Percentiles rank a stretch among this genome's conserved stretches.
Conservation (phyloP, 1,140 invertebrate genomes). For the Papilio polytes region DNA sequence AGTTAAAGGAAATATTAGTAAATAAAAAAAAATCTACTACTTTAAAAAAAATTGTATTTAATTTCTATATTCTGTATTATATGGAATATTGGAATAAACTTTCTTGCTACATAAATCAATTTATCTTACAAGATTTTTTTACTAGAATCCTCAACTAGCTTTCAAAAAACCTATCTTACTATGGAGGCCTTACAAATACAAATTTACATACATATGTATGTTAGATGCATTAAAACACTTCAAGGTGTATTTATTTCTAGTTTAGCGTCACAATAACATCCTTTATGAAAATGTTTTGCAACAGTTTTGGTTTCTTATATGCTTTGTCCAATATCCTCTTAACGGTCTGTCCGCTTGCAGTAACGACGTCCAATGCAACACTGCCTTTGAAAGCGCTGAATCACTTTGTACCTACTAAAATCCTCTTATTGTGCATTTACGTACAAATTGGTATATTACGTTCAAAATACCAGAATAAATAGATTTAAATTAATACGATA, state of each 20-base stretch:
- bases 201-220: too few species aligned
- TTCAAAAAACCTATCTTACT: neutral
- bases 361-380: slow-evolving; percentile 10
- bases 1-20: too few species aligned
- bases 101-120: neutral
- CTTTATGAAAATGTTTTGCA: neutral
- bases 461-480: too few species aligned
- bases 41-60: too few species aligned
- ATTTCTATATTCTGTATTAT: neutral
- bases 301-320: neutral
- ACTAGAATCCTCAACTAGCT: neutral
- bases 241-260: neutral
- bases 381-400: slow-evolving; percentile 12
- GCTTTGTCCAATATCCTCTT: neutral
- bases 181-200: too few species aligned
- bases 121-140: neutral
- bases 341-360: neutral
- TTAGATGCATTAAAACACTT: too few species aligned
- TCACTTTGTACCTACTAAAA: slow-evolving; percentile 25
- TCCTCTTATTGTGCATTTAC: slow-evolving; percentile 2
- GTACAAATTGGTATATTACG: neutral
- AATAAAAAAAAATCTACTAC: too few species aligned
- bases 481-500: too few species aligned
- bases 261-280: neutral
- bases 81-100: neutral